These are phyloP conservation scores for Scrobipalpa atriplicella DNA, from an alignment of 2,888 invertebrate species.

Conservation along the genomic window DNA sequence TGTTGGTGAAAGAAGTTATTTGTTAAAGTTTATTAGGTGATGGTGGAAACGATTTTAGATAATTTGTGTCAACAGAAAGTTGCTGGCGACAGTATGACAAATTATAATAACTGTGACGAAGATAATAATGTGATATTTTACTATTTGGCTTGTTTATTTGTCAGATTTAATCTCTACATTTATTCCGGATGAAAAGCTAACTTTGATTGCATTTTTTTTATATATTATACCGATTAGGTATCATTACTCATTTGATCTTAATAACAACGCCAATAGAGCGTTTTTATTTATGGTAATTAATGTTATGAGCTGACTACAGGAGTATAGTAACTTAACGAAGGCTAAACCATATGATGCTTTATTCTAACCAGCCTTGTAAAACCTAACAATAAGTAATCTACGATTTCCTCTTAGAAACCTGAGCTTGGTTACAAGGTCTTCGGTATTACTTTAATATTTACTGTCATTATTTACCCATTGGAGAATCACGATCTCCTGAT, in stretches of 20 bases:
- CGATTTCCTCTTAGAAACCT: slow-evolving; percentile 11
- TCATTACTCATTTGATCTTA: too few relatives aligned
- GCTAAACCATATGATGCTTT: too few relatives aligned
- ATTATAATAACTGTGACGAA: neutral
- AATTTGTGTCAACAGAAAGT: neutral
- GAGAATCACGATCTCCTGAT: slow-evolving; percentile 35
- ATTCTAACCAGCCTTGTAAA: neutral
- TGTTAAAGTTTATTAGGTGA: neutral
- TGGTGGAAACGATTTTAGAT: neutral
- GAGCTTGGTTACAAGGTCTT: slow-evolving; percentile 41
- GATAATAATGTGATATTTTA: too few relatives aligned
- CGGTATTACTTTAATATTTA: slow-evolving; percentile 53
- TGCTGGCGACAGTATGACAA: neutral
- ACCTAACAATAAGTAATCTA: neutral
- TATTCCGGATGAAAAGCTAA: too few relatives aligned
- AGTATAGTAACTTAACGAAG: too few relatives aligned
- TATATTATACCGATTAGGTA: too few relatives aligned
- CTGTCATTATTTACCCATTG: slow-evolving; percentile 58
- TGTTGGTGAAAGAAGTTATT: slow-evolving; percentile 5
- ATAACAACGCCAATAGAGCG: too few relatives aligned
- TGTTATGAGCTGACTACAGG: too few relatives aligned
- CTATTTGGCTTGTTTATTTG: too few relatives aligned
- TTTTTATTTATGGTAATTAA: too few relatives aligned
- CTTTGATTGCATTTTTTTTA: too few relatives aligned
- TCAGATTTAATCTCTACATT: too few relatives aligned